Base-by-base conservation (phyloP, 2,888 invertebrate genomes). In the Polydesmus complanatus region DNA sequence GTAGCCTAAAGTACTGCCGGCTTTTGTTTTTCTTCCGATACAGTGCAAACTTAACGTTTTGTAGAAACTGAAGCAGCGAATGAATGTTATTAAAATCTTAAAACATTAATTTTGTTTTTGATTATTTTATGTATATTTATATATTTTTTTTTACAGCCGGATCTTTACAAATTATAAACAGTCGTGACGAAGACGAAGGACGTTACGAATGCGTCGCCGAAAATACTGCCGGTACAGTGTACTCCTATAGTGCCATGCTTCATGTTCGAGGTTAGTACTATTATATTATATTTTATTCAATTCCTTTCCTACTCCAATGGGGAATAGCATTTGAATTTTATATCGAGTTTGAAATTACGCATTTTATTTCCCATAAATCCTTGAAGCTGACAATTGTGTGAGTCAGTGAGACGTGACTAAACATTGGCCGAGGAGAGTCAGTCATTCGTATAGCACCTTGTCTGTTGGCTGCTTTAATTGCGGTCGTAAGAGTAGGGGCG, bases 191-290 rank as follows among this genome's bases (percentile, higher is more conserved):
- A 68, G 95, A 96, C 77, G 88, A 91, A 72, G 95, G 93, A 58
- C 91, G 91, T 75, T 96, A 93, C 74, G 95, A 95, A 75, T 96
- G 96, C 74, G 89, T 94, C 53, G 94, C 94, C 0, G 92, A 92
- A 72, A 96, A 95, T 74, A 80, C 85, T 2, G 84, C 89, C 62
- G 96, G 95, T 61, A 92, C 93, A 0, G 92, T 92, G 73, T 91
- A 91, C 74, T 93, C 95, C 0, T 90, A 88, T 71, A 82, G 86
- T 47, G 89, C 90, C 25, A 75, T 76, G 56, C 80, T 96, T 56
- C 95, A 94, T 75, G 94, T 96, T 64, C 92, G 91, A 87, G 87
- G 91, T 91, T 78, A 75, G 74, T 57, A 49, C n/a, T 47, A 47
- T 14, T 47, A 47, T 19, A n/a, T 51, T 3, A 51, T 37, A 37